Evolutionary conservation across 2,113 vertebrate genomes (phyloP).

Genomic region (Gadus chalcogrammus): DNA sequence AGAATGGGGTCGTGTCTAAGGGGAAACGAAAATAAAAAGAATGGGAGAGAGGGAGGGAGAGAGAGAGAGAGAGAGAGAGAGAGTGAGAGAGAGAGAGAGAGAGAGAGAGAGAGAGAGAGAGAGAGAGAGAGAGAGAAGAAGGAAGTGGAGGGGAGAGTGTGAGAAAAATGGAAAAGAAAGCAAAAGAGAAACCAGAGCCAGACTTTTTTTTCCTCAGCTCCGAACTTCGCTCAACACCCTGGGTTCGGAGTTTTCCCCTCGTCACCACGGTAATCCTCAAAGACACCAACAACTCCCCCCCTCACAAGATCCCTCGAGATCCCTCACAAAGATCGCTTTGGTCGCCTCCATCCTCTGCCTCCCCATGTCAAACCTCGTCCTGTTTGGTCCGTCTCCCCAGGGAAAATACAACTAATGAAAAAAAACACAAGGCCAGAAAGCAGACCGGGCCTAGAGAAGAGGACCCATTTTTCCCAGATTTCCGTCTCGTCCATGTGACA

Average conservation of each 20-base stretch:
- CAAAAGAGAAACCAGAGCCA: conserved; percentile 31
- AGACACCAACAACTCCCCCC: conserved; percentile 2
- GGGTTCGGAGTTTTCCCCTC: conserved; percentile 37
- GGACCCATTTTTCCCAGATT: conserved; percentile 48
- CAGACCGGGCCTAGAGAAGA: conserved; percentile 26
- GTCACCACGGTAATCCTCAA: conserved; percentile 45
- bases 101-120: conserved; percentile 7
- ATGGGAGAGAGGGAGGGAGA: conserved; percentile 9
- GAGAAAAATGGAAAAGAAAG: conserved; percentile 9
- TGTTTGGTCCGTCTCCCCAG: conserved; percentile 48
- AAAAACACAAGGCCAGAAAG: conserved; percentile 20
- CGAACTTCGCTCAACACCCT: conserved; percentile 55
- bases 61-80: not conserved
- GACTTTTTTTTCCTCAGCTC: conserved; percentile 47
- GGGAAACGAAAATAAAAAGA: conserved; percentile 23
- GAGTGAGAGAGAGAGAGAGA: conserved; percentile 11
- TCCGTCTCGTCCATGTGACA: conserved; percentile 32
- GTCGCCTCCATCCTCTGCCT: conserved; percentile 50
- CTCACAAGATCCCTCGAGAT: conserved; percentile 37
- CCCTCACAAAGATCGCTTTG: conserved; percentile 66
- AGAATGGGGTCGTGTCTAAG: conserved; percentile 56
- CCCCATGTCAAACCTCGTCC: conserved; percentile 53
- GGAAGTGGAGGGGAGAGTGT: conserved; percentile 15
- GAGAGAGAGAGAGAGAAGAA: conserved; percentile 2
- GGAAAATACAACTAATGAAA: conserved; percentile 50